Base-by-base conservation (phyloP, 2,888 invertebrate species). In the Crioceris asparagi region DNA sequence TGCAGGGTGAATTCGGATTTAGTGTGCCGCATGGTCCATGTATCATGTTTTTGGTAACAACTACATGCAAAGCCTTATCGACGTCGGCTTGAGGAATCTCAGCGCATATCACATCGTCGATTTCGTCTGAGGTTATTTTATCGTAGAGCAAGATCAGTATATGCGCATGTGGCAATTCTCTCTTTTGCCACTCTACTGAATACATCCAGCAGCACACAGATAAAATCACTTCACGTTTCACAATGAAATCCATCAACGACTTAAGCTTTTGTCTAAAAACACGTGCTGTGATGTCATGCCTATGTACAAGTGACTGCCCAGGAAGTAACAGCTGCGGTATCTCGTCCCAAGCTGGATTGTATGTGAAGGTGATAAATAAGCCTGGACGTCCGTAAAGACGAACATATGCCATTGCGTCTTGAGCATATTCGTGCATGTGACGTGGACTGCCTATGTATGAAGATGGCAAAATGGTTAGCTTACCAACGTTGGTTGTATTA, bases 301-400 rank as follows among this genome's bases (percentile, higher is more conserved):
- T 18, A 39, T 36, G 16, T 17, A 5, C 7, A 25, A 37, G 49
- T 46, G 32, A 18, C 42, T 44, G 45, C 8, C 42, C 38, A 8
- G 35, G 39, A 11, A 44, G 17, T 27, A 43, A 23, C 27, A 33
- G 40, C 36, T 12, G n/a, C n/a, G n/a, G 21, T 17, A 49, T 48
- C 40, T 46, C 42, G 11, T 12, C 23, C 46, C 47, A 49, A 32
- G 46, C 35, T 18, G 39, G 41, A 32, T 46, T 59, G 27, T 53
- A 58, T 4, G 59, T 60, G 31, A 60, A 54, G n/a, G 59, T 60
- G 10, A 60, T 47, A 26, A 53, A 55, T 19, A 54, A 39, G 40
- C 45, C 40, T 23, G 52, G 51, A n/a, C 47, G 43, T 2, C 63
- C 63, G 50, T 50, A 61, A 25, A 55, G 38, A 5, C 54, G 45